Base-by-base conservation (phyloP, 2,888 invertebrate species). In the Bombyx huttoni region DNA sequence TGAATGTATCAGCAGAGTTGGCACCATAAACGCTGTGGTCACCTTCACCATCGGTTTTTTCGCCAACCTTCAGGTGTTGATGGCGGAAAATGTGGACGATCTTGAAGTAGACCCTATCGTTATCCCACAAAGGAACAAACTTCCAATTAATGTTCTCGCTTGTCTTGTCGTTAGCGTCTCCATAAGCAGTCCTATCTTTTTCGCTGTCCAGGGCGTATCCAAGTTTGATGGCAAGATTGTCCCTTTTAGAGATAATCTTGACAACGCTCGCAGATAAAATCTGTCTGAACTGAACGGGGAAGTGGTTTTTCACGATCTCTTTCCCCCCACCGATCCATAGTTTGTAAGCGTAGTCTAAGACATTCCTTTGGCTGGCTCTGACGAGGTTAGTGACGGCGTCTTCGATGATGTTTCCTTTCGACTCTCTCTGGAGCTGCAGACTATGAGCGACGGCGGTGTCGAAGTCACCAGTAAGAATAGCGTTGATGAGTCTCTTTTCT, bases 271-370 rank as follows among this genome's bases (percentile, higher is more conserved):
- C n/a, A n/a, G 40, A 40, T 2, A 6, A 40, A 34, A 57, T 54
- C 35, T 47, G 34, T 13, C 51, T 34, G 34, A 55, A 54, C 33
- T 33, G 35, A 8, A 12, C 9, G 3, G 58, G 58, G 49, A 58
- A 58, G 34, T 49, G 47, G n/a, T 54, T 50, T 8, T 9, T 51
- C 2, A 56, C 50, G 5, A 54, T 49, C 8, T 49, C 40, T 46
- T 54, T 49, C 0, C 49, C 52, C n/a, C 52, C 53, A 7, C 24
- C 33, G 34, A 53, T 51, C 56, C 55, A 58, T 13, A 56, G 51
- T 47, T 54, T 51, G 49, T 54, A 54, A 8, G 55, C 53, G 24
- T 52, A 56, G 8, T 48, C 53, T 14, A 52, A 40, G 1, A 54
- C 45, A 12, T 56, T 56, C 14, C 47, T 49, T 33, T 51, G 49